A percentile compares a stretch with the other conserved stretches of the same genome.
These are phyloP conservation scores for Muscicapa striata DNA, from an alignment of 2,797 vertebrate species.

Conservation along the genomic window DNA sequence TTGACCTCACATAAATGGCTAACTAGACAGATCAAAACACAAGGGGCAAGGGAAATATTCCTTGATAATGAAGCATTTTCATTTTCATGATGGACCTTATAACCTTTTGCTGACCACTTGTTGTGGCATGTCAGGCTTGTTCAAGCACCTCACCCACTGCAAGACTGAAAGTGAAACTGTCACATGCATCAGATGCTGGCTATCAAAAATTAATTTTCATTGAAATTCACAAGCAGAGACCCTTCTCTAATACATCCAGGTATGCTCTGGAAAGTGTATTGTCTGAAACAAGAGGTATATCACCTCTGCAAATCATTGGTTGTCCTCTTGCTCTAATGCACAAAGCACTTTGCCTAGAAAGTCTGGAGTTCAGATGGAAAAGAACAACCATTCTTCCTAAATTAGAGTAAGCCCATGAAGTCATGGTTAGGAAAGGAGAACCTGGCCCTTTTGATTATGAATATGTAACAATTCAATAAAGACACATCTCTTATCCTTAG, in stretches of 20 bases:
- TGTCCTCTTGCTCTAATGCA: background rate
- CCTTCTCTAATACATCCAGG: background rate
- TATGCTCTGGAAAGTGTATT: background rate
- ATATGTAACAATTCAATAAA: background rate
- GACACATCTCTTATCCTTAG: background rate
- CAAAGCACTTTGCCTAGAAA: background rate
- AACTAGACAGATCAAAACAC: background rate
- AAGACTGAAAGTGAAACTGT: background rate
- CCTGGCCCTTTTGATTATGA: background rate
- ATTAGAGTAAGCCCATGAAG: background rate
- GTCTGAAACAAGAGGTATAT: background rate
- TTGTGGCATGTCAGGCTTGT: rapidly evolving
- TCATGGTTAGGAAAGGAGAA: background rate
- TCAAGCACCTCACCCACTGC: background rate
- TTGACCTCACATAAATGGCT: background rate
- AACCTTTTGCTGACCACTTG: background rate
- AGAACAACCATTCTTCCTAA: background rate
- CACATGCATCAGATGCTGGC: background rate
- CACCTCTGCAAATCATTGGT: background rate
- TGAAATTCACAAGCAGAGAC: background rate
- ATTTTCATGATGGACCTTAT: background rate
- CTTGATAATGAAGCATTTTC: background rate
- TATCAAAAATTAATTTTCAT: background rate
- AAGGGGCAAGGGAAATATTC: background rate
- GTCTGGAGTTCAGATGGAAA: background rate